Evolutionary conservation across 1,140 invertebrate genomes (phyloP).

Genomic region (Diorhabda elongata): DNA sequence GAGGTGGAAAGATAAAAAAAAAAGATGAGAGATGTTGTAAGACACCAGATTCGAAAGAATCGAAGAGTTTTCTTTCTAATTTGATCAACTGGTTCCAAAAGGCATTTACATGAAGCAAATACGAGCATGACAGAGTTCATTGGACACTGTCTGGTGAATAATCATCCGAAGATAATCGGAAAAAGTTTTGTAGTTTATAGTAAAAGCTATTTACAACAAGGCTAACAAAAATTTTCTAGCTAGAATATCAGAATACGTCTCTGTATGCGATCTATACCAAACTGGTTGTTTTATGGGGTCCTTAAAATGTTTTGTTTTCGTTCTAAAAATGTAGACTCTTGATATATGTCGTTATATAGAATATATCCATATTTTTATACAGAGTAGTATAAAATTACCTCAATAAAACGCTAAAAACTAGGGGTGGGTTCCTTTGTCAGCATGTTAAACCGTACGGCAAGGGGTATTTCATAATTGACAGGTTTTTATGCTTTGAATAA

Average conservation of each 20-base stretch:
- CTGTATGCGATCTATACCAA: not conserved
- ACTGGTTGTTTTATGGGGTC: slow-evolving; percentile 13
- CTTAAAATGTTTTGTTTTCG: slow-evolving; percentile 12
- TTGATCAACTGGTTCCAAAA: too few species aligned
- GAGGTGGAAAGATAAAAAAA: too few species aligned
- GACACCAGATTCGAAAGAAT: too few species aligned
- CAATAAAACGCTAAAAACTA: slow-evolving; percentile 11
- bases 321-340: slow-evolving; percentile 9
- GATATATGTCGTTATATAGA: slow-evolving; percentile 11
- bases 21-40: too few species aligned
- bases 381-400: slow-evolving; percentile 14
- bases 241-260: not conserved
- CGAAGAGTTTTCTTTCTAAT: too few species aligned
- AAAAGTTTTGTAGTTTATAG: too few species aligned
- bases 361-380: slow-evolving; percentile 6
- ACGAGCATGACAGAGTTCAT: too few species aligned
- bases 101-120: too few species aligned
- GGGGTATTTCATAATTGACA: slow-evolving; percentile 11
- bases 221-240: too few species aligned
- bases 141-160: too few species aligned
- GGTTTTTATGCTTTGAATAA: not conserved
- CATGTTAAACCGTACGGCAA: not conserved
- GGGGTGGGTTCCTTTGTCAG: slow-evolving; percentile 9
- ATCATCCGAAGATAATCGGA: too few species aligned
- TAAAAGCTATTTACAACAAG: too few species aligned